A percentile compares a stretch with the other conserved stretches of the same genome.
These are phyloP conservation scores for Eupithecia subfuscata DNA, from an alignment of 2,888 invertebrate species.

Conservation along the genomic window DNA sequence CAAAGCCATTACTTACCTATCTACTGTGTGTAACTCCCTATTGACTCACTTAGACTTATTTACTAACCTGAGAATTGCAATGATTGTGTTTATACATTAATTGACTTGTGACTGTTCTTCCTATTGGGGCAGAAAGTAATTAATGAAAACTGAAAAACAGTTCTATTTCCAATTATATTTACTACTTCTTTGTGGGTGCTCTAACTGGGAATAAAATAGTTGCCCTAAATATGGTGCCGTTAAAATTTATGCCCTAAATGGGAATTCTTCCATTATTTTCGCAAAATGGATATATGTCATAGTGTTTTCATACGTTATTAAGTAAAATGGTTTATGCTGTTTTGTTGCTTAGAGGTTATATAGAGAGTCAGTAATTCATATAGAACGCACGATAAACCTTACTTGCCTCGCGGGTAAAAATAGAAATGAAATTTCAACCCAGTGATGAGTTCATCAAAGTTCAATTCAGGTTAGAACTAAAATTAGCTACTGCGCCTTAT, in stretches of 20 bases:
- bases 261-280: not conserved
- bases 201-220: too few relatives aligned
- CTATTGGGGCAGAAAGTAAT: not conserved
- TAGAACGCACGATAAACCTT: not conserved
- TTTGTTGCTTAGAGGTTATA: not conserved
- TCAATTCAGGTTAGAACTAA: not conserved
- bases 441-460: not conserved
- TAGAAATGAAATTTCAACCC: not conserved
- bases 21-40: slow-evolving; percentile 10
- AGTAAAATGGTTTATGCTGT: too few relatives aligned
- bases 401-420: not conserved
- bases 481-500: not conserved
- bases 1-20: slow-evolving; percentile 15
- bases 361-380: not conserved
- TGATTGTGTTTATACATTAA: not conserved
- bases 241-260: too few relatives aligned
- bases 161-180: not conserved
- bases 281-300: not conserved
- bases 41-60: not conserved
- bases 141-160: not conserved
- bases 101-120: not conserved
- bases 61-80: not conserved
- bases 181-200: too few relatives aligned
- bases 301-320: too few relatives aligned
- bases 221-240: too few relatives aligned